Base-by-base conservation (phyloP, 2,888 invertebrate genomes). In the Microctonus hyperodae region DNA sequence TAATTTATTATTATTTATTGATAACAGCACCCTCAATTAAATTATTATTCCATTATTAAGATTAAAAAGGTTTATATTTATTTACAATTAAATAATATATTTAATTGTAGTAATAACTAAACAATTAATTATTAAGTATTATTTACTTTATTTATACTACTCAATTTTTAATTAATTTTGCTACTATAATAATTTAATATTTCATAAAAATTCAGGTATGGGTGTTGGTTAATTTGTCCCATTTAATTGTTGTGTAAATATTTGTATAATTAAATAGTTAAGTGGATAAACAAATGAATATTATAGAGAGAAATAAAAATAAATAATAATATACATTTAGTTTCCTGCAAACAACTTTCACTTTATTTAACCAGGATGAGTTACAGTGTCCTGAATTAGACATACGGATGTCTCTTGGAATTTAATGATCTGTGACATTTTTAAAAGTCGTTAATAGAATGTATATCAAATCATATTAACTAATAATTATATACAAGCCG, bases 341-440 rank as follows among this genome's bases (percentile, higher is more conserved):
- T 60, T 67, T 57, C 62, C 59, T 51, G 33, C 60, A 60, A 60
- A 57, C 67, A 64, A 68, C 71, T 71, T 71, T 71, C 71, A 71
- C 71, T 70, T 64, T 57, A 71, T 50, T 61, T n/a, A n/a, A 37
- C 65, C 57, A 63, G 68, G 61, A 71, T 71, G 67, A 71, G 66
- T 57, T 61, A 70, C 60, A 40, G 65, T 64, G 70, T 69, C 71
- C 70, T 70, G 70, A 63, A 68, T 69, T 60, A 60, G 50, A 60
- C 33, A 50, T 35, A 23, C 33, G 37, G 37, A 35, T 57, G 33
- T 57, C 37, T 37, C 50, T 33, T 55, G 44, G 60, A 65, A 68
- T 68, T 70, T 58, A 60, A 60, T 60, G 60, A 50, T 48, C 44
- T 48, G 60, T 28, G n/a, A 60, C 60, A 33, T 60, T 60, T 60